Percentiles rank a stretch among this genome's conserved stretches.
Evolutionary conservation across 2,113 vertebrate species (phyloP).

Genomic region (Brachypodius melanocephalos): DNA sequence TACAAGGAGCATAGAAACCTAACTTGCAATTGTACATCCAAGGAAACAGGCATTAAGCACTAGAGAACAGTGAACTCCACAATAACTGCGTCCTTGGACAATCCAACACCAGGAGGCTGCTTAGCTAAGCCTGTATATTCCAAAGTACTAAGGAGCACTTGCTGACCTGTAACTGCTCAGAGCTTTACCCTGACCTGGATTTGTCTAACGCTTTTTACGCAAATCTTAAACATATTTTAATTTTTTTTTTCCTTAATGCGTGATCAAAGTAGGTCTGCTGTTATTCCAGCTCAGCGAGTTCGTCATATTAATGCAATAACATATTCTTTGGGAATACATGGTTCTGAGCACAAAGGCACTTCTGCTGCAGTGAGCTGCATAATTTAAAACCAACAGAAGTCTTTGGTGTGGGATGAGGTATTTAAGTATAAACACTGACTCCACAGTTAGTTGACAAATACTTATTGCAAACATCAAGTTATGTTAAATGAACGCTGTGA

Average conservation of each 20-base stretch:
- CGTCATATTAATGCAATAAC: not conserved
- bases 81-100: not conserved
- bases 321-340: not conserved
- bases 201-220: not conserved
- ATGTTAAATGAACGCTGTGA: not conserved
- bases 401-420: not conserved
- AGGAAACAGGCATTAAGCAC: not conserved
- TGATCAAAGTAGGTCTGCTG: not conserved
- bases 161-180: not conserved
- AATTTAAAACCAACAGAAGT: not conserved
- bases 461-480: not conserved
- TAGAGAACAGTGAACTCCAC: fast-evolving
- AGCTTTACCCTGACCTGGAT: not conserved
- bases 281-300: not conserved
- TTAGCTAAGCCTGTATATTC: not conserved
- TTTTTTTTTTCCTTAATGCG: not conserved
- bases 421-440: not conserved
- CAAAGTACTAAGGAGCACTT: not conserved
- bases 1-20: not conserved
- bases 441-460: not conserved
- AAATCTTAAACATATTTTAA: not conserved
- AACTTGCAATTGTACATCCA: not conserved
- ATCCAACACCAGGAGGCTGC: not conserved
- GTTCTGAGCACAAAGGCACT: not conserved
- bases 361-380: not conserved